phyloP scores from a whole-genome alignment of 2,113 vertebrate genomes.

The Ciconia maguari region DNA sequence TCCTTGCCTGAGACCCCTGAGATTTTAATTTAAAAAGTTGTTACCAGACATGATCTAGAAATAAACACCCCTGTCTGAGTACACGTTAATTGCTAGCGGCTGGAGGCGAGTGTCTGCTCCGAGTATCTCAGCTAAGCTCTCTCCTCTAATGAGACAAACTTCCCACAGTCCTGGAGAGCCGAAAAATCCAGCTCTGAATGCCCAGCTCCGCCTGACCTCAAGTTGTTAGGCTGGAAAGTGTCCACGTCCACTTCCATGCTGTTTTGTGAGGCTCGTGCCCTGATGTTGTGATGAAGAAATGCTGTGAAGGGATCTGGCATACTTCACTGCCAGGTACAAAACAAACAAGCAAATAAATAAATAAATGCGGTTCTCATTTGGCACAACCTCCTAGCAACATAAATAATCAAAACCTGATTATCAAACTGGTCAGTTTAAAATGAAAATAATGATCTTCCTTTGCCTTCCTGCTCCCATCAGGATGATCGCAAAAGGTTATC shows the following conservation, averaged over 20 bases:
- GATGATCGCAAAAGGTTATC: not conserved
- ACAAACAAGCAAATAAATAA: not conserved
- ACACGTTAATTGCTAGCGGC: not conserved
- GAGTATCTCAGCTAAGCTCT: not conserved
- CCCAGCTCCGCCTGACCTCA: not conserved
- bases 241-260: not conserved
- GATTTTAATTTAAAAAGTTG: constrained; percentile 2
- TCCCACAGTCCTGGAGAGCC: not conserved
- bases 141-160: not conserved
- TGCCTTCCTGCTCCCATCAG: constrained; percentile 35
- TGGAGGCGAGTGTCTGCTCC: not conserved
- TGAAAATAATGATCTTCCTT: constrained; percentile 20
- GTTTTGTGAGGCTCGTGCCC: not conserved
- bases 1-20: not conserved
- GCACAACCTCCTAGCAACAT: constrained; percentile 5
- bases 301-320: not conserved
- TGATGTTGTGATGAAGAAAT: not conserved
- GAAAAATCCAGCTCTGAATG: not conserved
- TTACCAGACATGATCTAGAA: not conserved
- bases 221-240: not conserved
- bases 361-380: not conserved
- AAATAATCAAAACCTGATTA: constrained; percentile 53
- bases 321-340: constrained; percentile 17
- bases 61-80: not conserved
- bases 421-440: constrained; percentile 38